Evolutionary conservation across 1,140 invertebrate genomes (phyloP), one percentile per base, ranked within the genome.

Genomic region (Tyrophagus putrescentiae): DNA sequence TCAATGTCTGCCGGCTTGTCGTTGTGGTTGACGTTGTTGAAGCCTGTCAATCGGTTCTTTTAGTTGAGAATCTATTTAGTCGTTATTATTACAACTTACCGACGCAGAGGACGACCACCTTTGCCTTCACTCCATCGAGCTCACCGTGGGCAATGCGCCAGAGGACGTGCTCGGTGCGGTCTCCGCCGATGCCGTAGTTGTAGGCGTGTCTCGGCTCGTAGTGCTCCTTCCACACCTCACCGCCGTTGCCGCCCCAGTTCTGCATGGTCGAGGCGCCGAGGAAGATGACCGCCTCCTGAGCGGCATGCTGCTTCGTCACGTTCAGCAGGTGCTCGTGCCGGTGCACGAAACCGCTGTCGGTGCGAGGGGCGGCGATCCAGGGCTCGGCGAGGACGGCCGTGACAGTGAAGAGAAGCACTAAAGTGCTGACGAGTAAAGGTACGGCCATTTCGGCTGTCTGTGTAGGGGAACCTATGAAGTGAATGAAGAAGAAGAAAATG

Each of bases 1-100:
- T 23, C 57, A 21, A 57, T 57, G 11, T 60, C 57, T 29, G 45
- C 57, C 25, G 53, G 23, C 7, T 39, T 42, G 23, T 39, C 53
- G 7, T 21, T 7, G 23, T 39, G 23, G 53, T 21, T 7, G 11
- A 27, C 6, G 23, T 48, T 48, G 45, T 48, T 48, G 45, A 7
- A 48, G 31, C 45, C 45, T 48, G 18, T 48, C 31, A 6, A 21
- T 29, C 23, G 7, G 21, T 39, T 39, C 7, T 25, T n/a, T 48
- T 7, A 48, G 21, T 25, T 48, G 21, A 39, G 21, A 39, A 39
- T 13, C 13, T 48, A 48, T n/a, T n/a, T 48, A 48, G 31, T 48
- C 31, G 45, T 7, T 48, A 9, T 48, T 25, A 48, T 48, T 21
- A 7, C n/a, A 48, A 48, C 45, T 54, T 32, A 54, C 52, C 52